These are phyloP conservation scores for Aradus depressus DNA, from an alignment of 2,888 invertebrate genomes.

Conservation along the genomic window DNA sequence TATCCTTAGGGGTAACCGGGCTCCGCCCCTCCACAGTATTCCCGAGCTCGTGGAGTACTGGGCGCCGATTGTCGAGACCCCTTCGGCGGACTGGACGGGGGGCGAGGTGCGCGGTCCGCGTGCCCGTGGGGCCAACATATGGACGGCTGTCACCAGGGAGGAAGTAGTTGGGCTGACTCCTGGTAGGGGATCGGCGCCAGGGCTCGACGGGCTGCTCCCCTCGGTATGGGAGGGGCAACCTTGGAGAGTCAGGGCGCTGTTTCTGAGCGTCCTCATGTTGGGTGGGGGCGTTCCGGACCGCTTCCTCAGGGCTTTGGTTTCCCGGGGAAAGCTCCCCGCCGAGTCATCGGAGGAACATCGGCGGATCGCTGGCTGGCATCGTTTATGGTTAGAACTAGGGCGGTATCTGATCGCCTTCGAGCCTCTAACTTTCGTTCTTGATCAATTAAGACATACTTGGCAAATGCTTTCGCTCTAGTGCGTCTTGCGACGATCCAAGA, in stretches of 20 bases:
- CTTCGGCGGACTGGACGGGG: background rate
- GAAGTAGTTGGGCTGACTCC: background rate
- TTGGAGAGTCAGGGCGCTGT: background rate
- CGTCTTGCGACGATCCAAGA: too few species aligned
- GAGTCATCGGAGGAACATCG: too few species aligned
- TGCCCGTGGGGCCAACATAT: background rate
- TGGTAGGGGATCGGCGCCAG: background rate
- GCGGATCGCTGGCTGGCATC: too few species aligned
- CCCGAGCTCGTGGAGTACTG: background rate
- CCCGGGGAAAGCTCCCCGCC: too few species aligned
- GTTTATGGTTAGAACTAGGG: too few species aligned
- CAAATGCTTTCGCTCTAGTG: too few species aligned
- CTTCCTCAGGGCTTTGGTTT: too few species aligned
- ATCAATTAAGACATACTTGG: too few species aligned
- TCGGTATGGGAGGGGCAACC: background rate
- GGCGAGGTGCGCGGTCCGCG: background rate
- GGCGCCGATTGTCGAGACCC: background rate
- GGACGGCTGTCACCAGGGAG: background rate
- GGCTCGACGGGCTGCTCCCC: background rate
- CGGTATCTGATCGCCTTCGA: too few species aligned
- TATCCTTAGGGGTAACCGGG: background rate
- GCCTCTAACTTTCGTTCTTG: too few species aligned
- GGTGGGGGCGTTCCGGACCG: constrained; percentile 4
- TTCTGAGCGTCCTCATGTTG: constrained; percentile 13
- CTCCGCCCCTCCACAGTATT: background rate